A percentile compares a stretch with the other conserved stretches of the same genome.
Evolutionary conservation across 2,888 invertebrate genomes (phyloP).

Genomic region (Alviniconcha strummeri): DNA sequence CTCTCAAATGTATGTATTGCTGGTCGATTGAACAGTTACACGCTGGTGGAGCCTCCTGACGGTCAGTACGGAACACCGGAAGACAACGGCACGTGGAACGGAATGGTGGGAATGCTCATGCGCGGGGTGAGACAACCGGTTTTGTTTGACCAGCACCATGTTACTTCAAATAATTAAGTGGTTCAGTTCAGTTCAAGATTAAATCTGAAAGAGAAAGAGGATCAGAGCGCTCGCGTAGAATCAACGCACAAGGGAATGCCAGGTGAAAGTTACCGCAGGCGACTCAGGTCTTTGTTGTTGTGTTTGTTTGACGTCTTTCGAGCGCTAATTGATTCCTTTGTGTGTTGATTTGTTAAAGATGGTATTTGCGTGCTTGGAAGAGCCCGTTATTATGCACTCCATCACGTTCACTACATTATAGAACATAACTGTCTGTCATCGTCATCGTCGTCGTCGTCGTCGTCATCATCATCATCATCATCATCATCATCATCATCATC

Average conservation of each 20-base stretch:
- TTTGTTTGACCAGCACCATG: neutral
- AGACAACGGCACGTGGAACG: slow-evolving; percentile 29
- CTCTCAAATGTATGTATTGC: no score
- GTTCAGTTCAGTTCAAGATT: no score
- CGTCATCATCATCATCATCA: neutral
- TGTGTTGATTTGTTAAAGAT: no score
- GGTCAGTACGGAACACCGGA: slow-evolving; percentile 23
- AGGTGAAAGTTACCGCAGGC: neutral
- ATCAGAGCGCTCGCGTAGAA: neutral
- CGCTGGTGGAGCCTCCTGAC: slow-evolving; percentile 23
- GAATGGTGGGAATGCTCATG: slow-evolving; percentile 28
- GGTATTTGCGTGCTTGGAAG: no score
- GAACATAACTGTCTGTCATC: neutral
- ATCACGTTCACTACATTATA: no score
- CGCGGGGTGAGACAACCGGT: slow-evolving; percentile 12
- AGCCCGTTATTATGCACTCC: no score
- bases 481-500: neutral
- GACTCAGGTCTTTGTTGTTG: neutral
- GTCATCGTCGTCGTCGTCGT: neutral
- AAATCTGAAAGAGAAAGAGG: no score
- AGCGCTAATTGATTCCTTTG: no score
- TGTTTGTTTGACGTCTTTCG: neutral
- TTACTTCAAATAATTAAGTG: neutral
- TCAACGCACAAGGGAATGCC: neutral
- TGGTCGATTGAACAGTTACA: neutral